Base-by-base conservation (phyloP, 2,888 invertebrate species). In the Ophion ellenae region DNA sequence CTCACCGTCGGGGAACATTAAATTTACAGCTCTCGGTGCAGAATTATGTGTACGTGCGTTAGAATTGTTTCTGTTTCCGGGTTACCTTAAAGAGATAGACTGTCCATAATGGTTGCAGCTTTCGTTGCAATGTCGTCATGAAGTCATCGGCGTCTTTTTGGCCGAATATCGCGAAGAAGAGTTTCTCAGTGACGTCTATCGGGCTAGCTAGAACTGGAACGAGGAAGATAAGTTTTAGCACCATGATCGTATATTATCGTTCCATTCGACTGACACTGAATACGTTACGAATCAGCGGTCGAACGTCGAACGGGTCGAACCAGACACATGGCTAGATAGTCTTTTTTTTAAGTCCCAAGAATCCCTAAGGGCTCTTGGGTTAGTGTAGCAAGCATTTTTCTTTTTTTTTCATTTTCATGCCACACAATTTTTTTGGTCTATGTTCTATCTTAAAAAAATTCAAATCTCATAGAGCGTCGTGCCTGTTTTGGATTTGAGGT, bases 121-220 rank as follows among this genome's bases (percentile, higher is more conserved):
- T 88, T 45, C 81, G 86, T 79, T 91, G 90, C 45, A 94, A 87
- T 17, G 92, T 86, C 73, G 91, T 87, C 47, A 91, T 92, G 86
- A 94, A 93, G 87, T 97, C 96, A 90, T 97, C 97, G 89, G 97
- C 96, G 85, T 96, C 96, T 90, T 98, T 99, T 94, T 99, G 97
- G 88, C 99, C 99, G 95, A 99, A 99, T 93, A 99, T 97, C 91
- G 99, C 98, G 95, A 99, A 99, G 96, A 99, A 99, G 92, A 99
- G 96, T 95, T 99, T 96, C 95, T 99, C 99, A 95, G 99, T 98
- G 90, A 99, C 98, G 94, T 97, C 97, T 92, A 98, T 95, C 91
- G 98, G 98, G 95, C 97, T 97, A 96, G 98, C 97, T 94, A 96
- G 96, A 95, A 98, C 98, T 98, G 97, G 94, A 96, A 96, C 87